These are phyloP conservation scores for Danaus plexippus DNA, from an alignment of 1,140 invertebrate genomes.

Conservation along the genomic window DNA sequence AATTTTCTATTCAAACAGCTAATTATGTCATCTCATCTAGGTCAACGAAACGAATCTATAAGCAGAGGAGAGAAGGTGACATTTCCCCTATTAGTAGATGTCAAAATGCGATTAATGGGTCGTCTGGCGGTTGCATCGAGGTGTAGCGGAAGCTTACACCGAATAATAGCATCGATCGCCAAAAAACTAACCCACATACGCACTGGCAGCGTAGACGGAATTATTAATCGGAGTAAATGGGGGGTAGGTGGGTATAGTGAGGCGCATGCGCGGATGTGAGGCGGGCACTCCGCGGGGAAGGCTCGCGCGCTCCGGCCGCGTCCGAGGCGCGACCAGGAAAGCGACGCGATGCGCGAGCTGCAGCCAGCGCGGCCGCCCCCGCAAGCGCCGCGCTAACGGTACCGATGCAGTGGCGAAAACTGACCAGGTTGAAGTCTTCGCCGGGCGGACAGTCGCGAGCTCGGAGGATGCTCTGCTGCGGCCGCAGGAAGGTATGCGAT, in stretches of 20 bases:
- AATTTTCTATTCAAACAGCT: too few species aligned
- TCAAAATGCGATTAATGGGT: constrained; percentile 49
- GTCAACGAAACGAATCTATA: too few species aligned
- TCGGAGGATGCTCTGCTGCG: constrained; percentile 89
- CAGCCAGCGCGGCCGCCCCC: constrained; percentile 54
- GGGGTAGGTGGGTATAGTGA: constrained; percentile 19
- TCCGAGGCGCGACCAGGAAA: constrained; percentile 40
- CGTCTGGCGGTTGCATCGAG: constrained; percentile 35
- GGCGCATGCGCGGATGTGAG: constrained; percentile 45
- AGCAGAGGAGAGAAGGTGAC: too few species aligned
- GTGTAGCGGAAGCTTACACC: constrained; percentile 50
- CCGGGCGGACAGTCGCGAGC: constrained; percentile 79
- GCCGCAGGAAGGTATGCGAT: constrained; percentile 82
- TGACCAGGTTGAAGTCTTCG: constrained; percentile 81
- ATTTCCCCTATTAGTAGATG: constrained; percentile 2
- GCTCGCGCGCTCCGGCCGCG: constrained; percentile 60
- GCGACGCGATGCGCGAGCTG: constrained; percentile 59
- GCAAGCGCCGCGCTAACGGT: constrained; percentile 54
- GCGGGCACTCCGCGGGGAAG: constrained; percentile 56
- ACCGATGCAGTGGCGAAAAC: constrained; percentile 82
- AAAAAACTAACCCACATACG: constrained; percentile 71
- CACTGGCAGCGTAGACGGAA: constrained; percentile 68
- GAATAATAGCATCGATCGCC: constrained; percentile 68
- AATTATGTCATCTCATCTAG: too few species aligned
- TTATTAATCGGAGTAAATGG: constrained; percentile 66